Percentiles rank a stretch among this genome's conserved stretches.
These are phyloP conservation scores for Argya squamiceps DNA, from an alignment of 2,797 vertebrate species.

Conservation along the genomic window DNA sequence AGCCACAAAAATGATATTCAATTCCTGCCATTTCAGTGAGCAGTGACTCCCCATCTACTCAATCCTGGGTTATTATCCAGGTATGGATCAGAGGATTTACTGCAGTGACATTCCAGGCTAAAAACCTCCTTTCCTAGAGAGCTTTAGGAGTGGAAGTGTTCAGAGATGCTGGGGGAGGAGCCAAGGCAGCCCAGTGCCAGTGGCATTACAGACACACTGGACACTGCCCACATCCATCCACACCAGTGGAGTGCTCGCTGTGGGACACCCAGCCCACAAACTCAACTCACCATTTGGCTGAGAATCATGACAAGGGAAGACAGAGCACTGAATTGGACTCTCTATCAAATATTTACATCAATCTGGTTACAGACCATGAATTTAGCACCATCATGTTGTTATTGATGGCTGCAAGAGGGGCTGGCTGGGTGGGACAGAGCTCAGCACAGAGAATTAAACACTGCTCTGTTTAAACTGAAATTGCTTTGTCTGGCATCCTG, in stretches of 20 bases:
- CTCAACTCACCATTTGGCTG: background rate
- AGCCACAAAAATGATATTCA: background rate
- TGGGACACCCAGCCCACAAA: background rate
- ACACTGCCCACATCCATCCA: fast-evolving
- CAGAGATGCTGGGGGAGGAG: background rate
- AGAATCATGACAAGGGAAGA: background rate
- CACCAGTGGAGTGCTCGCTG: background rate
- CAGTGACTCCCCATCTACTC: background rate
- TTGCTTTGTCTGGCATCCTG: background rate
- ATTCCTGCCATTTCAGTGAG: fast-evolving
- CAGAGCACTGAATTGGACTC: background rate
- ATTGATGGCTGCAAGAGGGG: background rate
- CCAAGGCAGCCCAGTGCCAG: background rate
- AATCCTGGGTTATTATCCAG: background rate
- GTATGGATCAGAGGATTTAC: fast-evolving
- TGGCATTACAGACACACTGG: fast-evolving
- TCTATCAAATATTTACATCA: background rate
- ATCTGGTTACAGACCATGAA: background rate
- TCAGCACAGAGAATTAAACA: background rate
- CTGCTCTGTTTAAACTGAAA: background rate
- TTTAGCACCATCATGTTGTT: background rate
- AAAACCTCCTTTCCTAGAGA: background rate
- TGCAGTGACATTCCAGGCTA: background rate
- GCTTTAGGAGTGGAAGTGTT: background rate
- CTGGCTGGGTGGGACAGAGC: background rate